Evolutionary conservation across 2,888 invertebrate species (phyloP).

Genomic region (Trilocha varians): DNA sequence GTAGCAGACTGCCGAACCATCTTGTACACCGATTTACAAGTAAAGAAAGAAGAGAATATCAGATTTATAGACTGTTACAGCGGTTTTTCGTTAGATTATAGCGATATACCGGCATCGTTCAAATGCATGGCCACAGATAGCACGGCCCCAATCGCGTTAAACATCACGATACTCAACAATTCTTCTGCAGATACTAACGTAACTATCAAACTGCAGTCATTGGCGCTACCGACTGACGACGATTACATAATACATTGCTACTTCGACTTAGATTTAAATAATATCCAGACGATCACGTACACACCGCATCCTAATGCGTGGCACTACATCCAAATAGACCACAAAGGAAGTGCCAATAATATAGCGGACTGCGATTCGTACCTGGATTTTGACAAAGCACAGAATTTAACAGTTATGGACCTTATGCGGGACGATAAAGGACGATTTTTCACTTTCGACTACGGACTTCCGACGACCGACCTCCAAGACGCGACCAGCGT

Average conservation of each 20-base stretch:
- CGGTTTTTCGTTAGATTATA: conserved; percentile 32
- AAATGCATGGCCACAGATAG: conserved; percentile 67
- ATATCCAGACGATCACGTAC: conserved; percentile 55
- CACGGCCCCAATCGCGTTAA: conserved; percentile 40
- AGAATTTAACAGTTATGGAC: conserved; percentile 39
- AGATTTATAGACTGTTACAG: conserved; percentile 45
- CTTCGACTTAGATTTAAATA: conserved; percentile 56
- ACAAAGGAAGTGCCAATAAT: too few relatives aligned
- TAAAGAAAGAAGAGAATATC: conserved; percentile 59
- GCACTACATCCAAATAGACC: conserved; percentile 69
- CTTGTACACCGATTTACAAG: conserved; percentile 76
- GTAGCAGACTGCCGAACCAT: conserved; percentile 77
- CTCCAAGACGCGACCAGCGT: conserved; percentile 77
- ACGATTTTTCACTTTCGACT: conserved; percentile 84
- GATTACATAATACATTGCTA: conserved; percentile 58
- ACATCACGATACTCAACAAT: conserved; percentile 53
- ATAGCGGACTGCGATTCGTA: conserved; percentile 54
- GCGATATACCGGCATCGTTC: conserved; percentile 39
- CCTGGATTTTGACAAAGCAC: conserved; percentile 32
- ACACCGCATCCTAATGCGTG: conserved; percentile 71
- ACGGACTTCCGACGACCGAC: conserved; percentile 77
- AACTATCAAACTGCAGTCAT: conserved; percentile 62
- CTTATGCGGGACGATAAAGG: conserved; percentile 76
- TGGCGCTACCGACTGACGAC: conserved; percentile 68
- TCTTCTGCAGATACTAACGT: conserved; percentile 26